Base-by-base conservation (phyloP, 2,113 vertebrate species). In the Phaethornis superciliosus region DNA sequence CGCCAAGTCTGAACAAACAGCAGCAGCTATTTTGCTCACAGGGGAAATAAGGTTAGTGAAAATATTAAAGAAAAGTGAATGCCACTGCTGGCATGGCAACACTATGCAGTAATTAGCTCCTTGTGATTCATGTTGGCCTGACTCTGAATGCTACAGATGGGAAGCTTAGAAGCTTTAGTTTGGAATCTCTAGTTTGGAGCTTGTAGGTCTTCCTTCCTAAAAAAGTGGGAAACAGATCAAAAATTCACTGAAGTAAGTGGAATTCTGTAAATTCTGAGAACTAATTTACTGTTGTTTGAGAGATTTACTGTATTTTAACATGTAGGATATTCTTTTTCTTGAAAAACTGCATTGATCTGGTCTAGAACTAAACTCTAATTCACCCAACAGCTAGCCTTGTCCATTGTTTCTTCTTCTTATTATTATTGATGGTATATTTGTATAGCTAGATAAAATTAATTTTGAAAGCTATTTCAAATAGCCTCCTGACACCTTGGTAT, bases 51-150 rank as follows among this genome's bases (percentile, higher is more conserved):
- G 76, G 76, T 96, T 96, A 95, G 95, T 85, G 88, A 95, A 98
- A 98, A 98, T 97, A 97, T 93, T 96, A 97, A 96, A 96, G 95
- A 94, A 95, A 97, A 58, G 78, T 89, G 96, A 97, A 96, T 96
- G 93, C 62, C 80, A 89, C 79, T 91, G 92, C 91, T 81, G 88
- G 95, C 91, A 88, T 85, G 91, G 93, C 69, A 96, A 94, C 81
- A 93, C 71, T 97, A 95, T 82, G 70, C 71, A 70, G 80, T 95
- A 97, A 97, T 96, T 97, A 96, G 89, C 75, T 97, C 68, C 91
- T 95, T 92, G 80, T 86, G 68, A 96, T 96, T 96, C 94, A 85
- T 79, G 63, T 90, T 95, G 90, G 81, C 32, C 85, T 96, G 87
- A 91, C 80, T 95, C 89, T 91, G 74, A 94, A 88, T 96, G n/a